phyloP scores from a whole-genome alignment of 2,113 vertebrate species.

The Hemiprocne comata region DNA sequence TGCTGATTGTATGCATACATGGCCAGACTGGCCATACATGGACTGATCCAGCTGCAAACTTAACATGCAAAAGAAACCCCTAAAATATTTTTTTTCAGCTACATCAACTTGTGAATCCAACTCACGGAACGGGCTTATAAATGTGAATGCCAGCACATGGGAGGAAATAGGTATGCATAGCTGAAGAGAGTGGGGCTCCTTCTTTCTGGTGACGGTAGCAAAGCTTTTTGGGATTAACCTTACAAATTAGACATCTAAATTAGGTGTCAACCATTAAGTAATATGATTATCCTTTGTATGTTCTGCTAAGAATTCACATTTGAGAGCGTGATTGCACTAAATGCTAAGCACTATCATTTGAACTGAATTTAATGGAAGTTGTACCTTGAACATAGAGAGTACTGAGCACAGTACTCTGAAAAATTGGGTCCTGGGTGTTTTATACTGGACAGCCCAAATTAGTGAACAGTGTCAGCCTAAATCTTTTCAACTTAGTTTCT shows the following conservation, averaged over 20 bases:
- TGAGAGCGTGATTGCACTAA: not conserved
- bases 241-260: conserved; percentile 26
- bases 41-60: not conserved
- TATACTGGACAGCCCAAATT: not conserved
- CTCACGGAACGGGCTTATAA: not conserved
- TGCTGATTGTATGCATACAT: not conserved
- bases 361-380: not conserved
- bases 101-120: not conserved
- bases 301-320: conserved; percentile 14
- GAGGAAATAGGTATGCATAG: not conserved
- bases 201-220: not conserved
- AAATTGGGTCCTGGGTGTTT: not conserved
- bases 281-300: conserved; percentile 3
- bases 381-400: not conserved
- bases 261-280: not conserved
- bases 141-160: not conserved
- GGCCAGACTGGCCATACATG: not conserved
- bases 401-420: not conserved
- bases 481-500: not conserved
- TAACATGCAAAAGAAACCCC: not conserved
- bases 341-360: not conserved
- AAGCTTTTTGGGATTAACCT: conserved; percentile 14
- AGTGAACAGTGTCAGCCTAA: not conserved
- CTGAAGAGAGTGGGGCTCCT: not conserved
- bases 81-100: not conserved